A percentile compares a stretch with the other conserved stretches of the same genome.
Evolutionary conservation across 2,113 vertebrate species (phyloP).

Genomic region (Chaetorhynchus papuensis): DNA sequence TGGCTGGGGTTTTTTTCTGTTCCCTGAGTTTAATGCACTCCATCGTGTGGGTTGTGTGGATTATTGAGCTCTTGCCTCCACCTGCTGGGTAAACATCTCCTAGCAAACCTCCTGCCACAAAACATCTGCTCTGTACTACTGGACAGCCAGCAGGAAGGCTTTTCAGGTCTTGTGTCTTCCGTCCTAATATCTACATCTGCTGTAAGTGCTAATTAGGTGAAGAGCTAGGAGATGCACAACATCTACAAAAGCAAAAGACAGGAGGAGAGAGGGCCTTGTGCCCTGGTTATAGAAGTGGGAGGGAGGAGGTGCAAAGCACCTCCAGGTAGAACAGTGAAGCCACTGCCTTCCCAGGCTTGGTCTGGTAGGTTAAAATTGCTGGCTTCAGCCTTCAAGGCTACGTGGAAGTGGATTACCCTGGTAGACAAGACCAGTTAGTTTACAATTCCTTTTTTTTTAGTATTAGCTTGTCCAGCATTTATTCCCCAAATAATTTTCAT

Average conservation of each 20-base stretch:
- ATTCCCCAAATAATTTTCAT: not conserved
- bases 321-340: not conserved
- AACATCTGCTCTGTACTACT: not conserved
- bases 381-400: not conserved
- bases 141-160: not conserved
- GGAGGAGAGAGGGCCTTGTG: not conserved
- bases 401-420: not conserved
- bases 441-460: not conserved
- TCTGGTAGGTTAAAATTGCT: not conserved
- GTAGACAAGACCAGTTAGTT: not conserved
- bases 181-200: not conserved
- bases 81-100: conserved; percentile 46
- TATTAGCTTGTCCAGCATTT: not conserved
- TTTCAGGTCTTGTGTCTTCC: not conserved
- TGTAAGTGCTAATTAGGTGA: not conserved
- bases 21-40: not conserved
- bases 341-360: not conserved
- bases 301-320: not conserved
- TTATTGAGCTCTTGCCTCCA: conserved; percentile 54
- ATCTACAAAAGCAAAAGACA: not conserved
- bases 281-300: not conserved
- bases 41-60: not conserved
- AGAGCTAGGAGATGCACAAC: not conserved
- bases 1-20: not conserved
- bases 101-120: not conserved